Evolutionary conservation across 2,888 invertebrate species (phyloP).

Genomic region (Drosophila quinaria): DNA sequence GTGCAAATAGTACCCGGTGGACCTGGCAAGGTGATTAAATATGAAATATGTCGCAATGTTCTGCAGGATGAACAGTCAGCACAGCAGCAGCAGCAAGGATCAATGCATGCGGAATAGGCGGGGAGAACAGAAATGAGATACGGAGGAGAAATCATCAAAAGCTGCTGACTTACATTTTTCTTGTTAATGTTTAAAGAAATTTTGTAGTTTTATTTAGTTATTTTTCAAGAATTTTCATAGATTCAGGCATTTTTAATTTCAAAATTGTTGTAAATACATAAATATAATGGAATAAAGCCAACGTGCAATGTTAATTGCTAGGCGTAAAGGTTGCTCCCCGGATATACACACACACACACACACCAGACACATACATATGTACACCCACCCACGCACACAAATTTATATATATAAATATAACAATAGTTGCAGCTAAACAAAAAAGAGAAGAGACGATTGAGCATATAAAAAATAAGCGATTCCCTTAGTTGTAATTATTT

Average conservation of each 20-base stretch:
- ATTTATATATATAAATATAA: constrained; percentile 16
- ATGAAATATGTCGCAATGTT: constrained; percentile 76
- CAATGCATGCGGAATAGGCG: constrained; percentile 63
- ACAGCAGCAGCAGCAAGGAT: constrained; percentile 66
- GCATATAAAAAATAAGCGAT: constrained; percentile 59
- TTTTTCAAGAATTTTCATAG: background rate
- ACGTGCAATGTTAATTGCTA: constrained; percentile 61
- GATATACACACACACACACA: constrained; percentile 30
- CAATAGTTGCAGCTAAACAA: constrained; percentile 23
- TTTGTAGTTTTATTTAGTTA: constrained; percentile 2
- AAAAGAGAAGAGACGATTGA: constrained; percentile 40
- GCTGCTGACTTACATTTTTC: constrained; percentile 15
- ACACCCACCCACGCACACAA: constrained; percentile 55
- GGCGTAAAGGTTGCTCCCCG: constrained; percentile 36
- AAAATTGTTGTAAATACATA: constrained; percentile 52
- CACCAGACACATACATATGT: constrained; percentile 46
- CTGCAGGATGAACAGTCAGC: constrained; percentile 76
- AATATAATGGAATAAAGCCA: constrained; percentile 25
- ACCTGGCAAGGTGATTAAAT: constrained; percentile 79
- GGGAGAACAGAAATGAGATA: background rate
- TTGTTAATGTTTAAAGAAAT: background rate
- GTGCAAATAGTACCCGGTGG: constrained; percentile 71
- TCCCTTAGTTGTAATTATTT: constrained; percentile 73
- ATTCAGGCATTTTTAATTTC: constrained; percentile 50
- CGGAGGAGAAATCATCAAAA: background rate